A percentile compares a stretch with the other conserved stretches of the same genome.
Evolutionary conservation across 2,888 invertebrate species (phyloP).

Genomic region (Heteropelma amictum): DNA sequence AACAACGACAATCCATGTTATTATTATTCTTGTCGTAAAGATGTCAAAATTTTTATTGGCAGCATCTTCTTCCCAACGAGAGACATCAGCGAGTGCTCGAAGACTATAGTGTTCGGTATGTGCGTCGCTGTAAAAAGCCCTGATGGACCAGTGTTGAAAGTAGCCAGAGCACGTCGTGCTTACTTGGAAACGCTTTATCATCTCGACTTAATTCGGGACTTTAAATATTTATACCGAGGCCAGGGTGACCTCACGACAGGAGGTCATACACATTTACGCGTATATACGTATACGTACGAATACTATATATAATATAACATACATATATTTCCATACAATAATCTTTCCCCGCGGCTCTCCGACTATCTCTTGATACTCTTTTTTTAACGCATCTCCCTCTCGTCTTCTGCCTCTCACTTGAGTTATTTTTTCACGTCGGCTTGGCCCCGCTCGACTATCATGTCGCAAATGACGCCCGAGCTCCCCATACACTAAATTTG

Average conservation of each 20-base stretch:
- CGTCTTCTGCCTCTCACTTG: conserved; percentile 46
- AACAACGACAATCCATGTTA: no score
- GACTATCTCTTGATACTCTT: conserved; percentile 7
- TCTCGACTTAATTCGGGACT: conserved; percentile 74
- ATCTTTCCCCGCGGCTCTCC: conserved; percentile 7
- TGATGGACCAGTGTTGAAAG: conserved; percentile 66
- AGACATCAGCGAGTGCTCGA: conserved; percentile 16
- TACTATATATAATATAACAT: no score
- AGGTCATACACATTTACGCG: not conserved
- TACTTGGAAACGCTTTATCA: conserved; percentile 74
- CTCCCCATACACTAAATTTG: conserved; percentile 32
- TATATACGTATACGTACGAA: not conserved
- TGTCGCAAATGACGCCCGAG: conserved; percentile 43
- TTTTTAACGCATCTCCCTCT: conserved; percentile 2
- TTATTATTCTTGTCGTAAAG: no score
- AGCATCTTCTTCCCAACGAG: conserved; percentile 20
- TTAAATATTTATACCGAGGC: conserved; percentile 74
- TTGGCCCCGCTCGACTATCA: conserved; percentile 39
- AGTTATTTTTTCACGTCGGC: conserved; percentile 62
- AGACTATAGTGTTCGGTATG: conserved; percentile 1
- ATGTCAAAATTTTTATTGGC: conserved; percentile 39
- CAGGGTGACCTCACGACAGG: conserved; percentile 73
- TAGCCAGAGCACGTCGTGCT: conserved; percentile 70
- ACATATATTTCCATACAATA: no score
- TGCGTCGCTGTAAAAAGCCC: conserved; percentile 30